Base-by-base conservation (phyloP, 2,797 vertebrate genomes). In the Malurus leucopterus region DNA sequence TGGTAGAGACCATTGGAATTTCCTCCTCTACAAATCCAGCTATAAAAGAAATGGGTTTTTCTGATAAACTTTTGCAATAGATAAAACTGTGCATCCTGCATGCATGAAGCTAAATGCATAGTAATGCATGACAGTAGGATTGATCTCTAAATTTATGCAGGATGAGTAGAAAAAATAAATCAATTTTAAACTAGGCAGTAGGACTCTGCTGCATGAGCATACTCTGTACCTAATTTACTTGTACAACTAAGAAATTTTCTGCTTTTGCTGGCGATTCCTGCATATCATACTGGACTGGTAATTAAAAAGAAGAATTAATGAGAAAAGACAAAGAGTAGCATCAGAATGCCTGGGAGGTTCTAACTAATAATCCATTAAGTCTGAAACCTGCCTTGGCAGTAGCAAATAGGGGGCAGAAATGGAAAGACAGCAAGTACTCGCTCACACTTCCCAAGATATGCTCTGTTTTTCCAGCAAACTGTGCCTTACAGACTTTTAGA, bases 371-470 rank as follows among this genome's bases (percentile, higher is more conserved):
- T 15, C 21, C 34, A 30, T 43, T 44, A 9, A 43, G 20, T 15
- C 1, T 1, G 26, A 77, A 43, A 68, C 6, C 19, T 86, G 70
- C 17, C 9, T 71, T 61, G 15, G 26, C 34, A 49, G 43, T 19
- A 71, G 29, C 9, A 73, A 84, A 74, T 4, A 6, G 16, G 40
- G 3, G 18, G 14, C 26, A 71, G 68, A 90, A 86, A 38, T 13
- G 4, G 34, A 71, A 80, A 68, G 54, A 64, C 1, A 5, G 5
- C 6, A 64, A 81, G 15, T 57, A 41, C 17, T 65, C 2, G 2
- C 29, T 40, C n/a, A 44, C 8, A 17, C 2, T 38, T 21, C 22
- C 13, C 32, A 41, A 34, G 8, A 23, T 2, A 47, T 0, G 0
- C 3, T 57, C 43, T 7, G 0, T 3, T 71, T 88, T 83, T 84